Percentiles rank a stretch among this genome's conserved stretches.
Evolutionary conservation across 2,797 vertebrate genomes (phyloP).

Genomic region (Choloepus didactylus): DNA sequence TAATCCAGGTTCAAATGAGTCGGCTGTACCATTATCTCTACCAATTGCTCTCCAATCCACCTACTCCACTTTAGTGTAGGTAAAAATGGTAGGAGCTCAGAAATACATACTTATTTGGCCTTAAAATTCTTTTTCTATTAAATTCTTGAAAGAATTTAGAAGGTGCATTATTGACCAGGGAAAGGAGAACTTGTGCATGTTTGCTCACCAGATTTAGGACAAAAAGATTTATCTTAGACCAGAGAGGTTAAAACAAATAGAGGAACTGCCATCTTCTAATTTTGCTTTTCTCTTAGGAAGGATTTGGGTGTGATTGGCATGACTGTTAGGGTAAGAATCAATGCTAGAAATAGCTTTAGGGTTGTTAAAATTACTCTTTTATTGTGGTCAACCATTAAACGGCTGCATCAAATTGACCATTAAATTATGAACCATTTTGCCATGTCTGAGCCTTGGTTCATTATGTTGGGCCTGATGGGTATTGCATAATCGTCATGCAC

Average conservation of each 20-base stretch:
- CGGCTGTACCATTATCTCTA: neutral
- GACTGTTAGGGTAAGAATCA: neutral
- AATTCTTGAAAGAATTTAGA: neutral
- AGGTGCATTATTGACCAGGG: neutral
- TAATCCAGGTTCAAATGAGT: fast-evolving
- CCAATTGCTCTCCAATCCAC: neutral
- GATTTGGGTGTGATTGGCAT: neutral
- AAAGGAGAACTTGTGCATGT: neutral
- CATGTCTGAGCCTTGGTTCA: neutral
- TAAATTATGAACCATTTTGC: neutral
- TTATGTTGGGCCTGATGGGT: neutral
- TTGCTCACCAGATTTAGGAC: neutral
- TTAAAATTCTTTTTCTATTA: neutral
- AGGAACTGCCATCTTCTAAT: neutral
- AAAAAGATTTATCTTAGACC: neutral
- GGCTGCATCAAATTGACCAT: neutral
- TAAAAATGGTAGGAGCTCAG: neutral
- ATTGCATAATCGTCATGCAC: neutral
- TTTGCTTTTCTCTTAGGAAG: neutral
- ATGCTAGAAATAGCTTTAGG: neutral
- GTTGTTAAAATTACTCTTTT: neutral
- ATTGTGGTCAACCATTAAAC: neutral
- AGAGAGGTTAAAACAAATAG: neutral
- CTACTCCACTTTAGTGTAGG: too few relatives aligned
- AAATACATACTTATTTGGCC: neutral